Percentiles rank a stretch among this genome's conserved stretches.
These are phyloP conservation scores for Siderastrea radians DNA, from an alignment of 92 coral and sea anemone genomes.

Conservation along the genomic window DNA sequence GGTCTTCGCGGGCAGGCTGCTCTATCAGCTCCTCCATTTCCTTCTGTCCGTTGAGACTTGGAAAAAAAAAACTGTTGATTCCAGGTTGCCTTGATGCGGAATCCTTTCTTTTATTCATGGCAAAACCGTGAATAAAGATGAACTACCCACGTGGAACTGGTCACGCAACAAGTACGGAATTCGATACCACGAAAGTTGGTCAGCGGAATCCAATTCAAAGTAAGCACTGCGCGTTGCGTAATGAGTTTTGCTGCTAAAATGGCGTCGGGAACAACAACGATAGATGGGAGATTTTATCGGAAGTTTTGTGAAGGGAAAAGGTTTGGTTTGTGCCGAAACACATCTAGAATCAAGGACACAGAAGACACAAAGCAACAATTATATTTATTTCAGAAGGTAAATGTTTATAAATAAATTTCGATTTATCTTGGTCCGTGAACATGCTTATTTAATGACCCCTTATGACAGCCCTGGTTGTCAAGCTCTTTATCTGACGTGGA, in stretches of 20 bases:
- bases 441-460: background rate
- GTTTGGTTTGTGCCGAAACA: constrained; percentile 2
- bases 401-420: background rate
- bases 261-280: constrained; percentile 27
- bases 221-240: constrained; percentile 50
- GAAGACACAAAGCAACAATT: constrained; percentile 9
- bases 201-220: constrained; percentile 49
- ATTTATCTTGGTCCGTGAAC: background rate
- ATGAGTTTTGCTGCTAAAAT: constrained; percentile 51
- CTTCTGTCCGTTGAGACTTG: background rate
- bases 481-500: too few relatives aligned
- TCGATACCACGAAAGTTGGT: constrained; percentile 8
- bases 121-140: constrained; percentile 30
- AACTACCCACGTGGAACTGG: constrained; percentile 28
- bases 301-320: constrained; percentile 35
- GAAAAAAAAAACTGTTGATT: constrained; percentile 1
- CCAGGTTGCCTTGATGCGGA: constrained; percentile 40
- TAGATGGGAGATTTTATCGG: background rate
- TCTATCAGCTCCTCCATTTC: constrained; percentile 38
- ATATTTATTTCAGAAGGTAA: background rate
- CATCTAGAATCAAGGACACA: constrained; percentile 14
- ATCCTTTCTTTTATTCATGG: constrained; percentile 42
- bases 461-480: constrained; percentile 12
- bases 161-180: constrained; percentile 3
- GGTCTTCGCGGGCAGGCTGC: constrained; percentile 47